Evolutionary conservation across 2,113 vertebrate genomes (phyloP), one percentile per base, ranked within the genome.

Genomic region (Tachysurus vachellii): DNA sequence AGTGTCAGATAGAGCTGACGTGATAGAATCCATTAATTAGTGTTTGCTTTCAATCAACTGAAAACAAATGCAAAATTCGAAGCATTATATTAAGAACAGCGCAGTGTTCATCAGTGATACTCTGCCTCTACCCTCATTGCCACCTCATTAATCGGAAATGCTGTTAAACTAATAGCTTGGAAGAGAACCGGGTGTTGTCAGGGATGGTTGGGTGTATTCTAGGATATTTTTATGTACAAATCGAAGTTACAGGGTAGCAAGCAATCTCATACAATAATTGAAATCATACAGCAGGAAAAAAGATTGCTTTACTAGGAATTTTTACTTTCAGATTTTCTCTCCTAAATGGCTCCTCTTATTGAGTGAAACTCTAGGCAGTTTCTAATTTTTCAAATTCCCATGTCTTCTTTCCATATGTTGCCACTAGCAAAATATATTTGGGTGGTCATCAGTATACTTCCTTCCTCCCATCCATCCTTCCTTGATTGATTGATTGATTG

Each of bases 101-200:
- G 0, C 13, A 16, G 50, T 79, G 75, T 31, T 56, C 28, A 79
- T 31, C 75, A 16, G 16, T 77, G 47, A 77, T 31, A 2, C 47
- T 76, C 73, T 80, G 79, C 31, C 36, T 59, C 54, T 21, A 80
- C 21, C 36, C 28, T 80, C 77, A 80, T 59, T 36, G 53, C 14
- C n/a, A 79, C 13, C 76, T 56, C 50, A 79, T 31, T 57, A 80
- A 80, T 31, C 10, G 9, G 28, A 80, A 80, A 80, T 12, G 28
- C 77, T 5, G 28, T 80, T 80, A 80, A 80, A 57, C 77, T 57
- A 80, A 80, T 77, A 17, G 75, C 75, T 77, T 77, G 75, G 75
- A 54, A 57, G 17, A 59, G 19, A 31, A 57, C 3, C 7, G 3
- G 50, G 75, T 80, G 54, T 59, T 59, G 79, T 42, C 56, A 59